Conservation (phyloP, 2,888 invertebrate species). For the Mythimna ferrago region DNA sequence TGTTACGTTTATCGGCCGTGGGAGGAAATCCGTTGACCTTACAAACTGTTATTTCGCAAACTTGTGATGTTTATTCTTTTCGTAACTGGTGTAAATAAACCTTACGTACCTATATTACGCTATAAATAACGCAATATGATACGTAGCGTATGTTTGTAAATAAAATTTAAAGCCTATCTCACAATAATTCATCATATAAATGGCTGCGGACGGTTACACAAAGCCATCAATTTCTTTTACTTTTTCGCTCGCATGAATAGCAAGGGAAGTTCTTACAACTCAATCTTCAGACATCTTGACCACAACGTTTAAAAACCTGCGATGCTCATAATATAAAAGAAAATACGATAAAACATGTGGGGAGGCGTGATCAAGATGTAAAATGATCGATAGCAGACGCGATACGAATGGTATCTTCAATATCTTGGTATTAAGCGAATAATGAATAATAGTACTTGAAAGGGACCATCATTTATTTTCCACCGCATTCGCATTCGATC, state of each 20-base stretch:
- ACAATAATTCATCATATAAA: constrained; percentile 45
- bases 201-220: constrained; percentile 32
- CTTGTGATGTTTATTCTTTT: constrained; percentile 33
- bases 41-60: constrained; percentile 49
- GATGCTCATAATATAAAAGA: constrained; percentile 57
- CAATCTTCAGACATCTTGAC: constrained; percentile 63
- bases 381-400: constrained; percentile 65
- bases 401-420: constrained; percentile 62
- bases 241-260: constrained; percentile 57
- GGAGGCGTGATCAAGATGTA: constrained; percentile 65
- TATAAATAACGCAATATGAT: constrained; percentile 7
- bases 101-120: constrained; percentile 26
- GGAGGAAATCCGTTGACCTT: constrained; percentile 69
- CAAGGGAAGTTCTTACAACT: constrained; percentile 60
- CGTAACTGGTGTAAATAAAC: constrained; percentile 29
- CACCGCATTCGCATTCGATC: constrained; percentile 57
- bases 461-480: constrained; percentile 59
- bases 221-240: constrained; percentile 49
- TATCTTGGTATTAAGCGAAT: constrained; percentile 60
- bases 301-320: constrained; percentile 58
- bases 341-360: constrained; percentile 59
- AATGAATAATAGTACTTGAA: constrained; percentile 63
- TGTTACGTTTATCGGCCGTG: constrained; percentile 58
- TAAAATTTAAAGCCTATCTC: constrained; percentile 26
- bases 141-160: constrained; percentile 8